Evolutionary conservation across 2,797 vertebrate species (phyloP).

Genomic region (Okamejei kenojei): DNA sequence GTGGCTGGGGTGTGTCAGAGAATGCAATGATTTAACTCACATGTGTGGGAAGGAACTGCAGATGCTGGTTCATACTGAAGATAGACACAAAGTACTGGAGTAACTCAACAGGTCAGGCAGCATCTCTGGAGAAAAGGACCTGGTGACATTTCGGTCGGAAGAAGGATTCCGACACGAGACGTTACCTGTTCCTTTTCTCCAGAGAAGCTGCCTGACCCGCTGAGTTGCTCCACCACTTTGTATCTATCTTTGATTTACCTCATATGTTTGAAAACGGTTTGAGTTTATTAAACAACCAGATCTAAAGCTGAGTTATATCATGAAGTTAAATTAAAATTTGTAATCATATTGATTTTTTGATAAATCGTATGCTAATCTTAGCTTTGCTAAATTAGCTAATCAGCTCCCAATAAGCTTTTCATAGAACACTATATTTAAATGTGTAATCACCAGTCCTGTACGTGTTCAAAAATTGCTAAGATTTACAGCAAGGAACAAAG

Average conservation of each 20-base stretch:
- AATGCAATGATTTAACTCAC: not conserved
- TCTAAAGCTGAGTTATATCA: not conserved
- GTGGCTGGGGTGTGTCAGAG: slow-evolving; percentile 5
- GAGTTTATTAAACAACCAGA: not conserved
- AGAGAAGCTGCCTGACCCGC: too few species aligned
- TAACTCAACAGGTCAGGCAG: too few species aligned
- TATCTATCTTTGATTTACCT: not conserved
- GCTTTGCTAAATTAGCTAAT: not conserved
- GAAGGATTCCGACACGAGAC: too few species aligned
- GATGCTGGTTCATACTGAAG: too few species aligned
- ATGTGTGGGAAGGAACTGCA: not conserved
- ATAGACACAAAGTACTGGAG: too few species aligned
- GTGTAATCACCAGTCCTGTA: not conserved
- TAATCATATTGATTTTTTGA: slow-evolving; percentile 11
- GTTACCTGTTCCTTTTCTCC: too few species aligned
- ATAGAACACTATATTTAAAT: not conserved
- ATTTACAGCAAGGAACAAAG: not conserved
- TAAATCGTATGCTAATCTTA: not conserved
- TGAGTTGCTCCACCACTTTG: too few species aligned
- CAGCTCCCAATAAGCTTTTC: too few species aligned
- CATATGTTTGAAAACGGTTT: not conserved
- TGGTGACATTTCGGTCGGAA: too few species aligned
- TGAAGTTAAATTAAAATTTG: not conserved
- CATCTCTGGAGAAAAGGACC: too few species aligned
- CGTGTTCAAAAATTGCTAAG: not conserved